Evolutionary conservation across 2,797 vertebrate species (phyloP).

Genomic region (Gobio occitaniae): DNA sequence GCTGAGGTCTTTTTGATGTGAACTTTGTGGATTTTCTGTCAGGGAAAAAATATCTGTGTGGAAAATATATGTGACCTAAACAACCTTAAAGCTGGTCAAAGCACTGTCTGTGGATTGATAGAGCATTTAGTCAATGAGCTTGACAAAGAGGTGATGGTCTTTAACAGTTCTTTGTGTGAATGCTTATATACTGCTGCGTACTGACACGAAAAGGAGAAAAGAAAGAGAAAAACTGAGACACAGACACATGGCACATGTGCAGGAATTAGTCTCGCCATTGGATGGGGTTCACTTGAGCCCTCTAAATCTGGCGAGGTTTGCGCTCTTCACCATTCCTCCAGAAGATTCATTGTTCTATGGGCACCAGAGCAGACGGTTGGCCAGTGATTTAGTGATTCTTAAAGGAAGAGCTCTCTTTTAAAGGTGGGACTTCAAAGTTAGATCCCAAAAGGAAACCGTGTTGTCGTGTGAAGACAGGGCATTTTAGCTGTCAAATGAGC

Average conservation of each 20-base stretch:
- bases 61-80: slow-evolving; percentile 32
- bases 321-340: slow-evolving; percentile 23
- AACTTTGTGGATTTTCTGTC: slow-evolving; percentile 15
- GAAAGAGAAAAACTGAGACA: slow-evolving; percentile 37
- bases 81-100: slow-evolving; percentile 32
- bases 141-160: slow-evolving; percentile 37
- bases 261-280: slow-evolving; percentile 36
- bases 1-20: neutral
- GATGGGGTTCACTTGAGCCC: slow-evolving; percentile 31
- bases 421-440: slow-evolving; percentile 53
- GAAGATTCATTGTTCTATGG: slow-evolving; percentile 47
- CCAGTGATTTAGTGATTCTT: slow-evolving; percentile 48
- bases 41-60: neutral
- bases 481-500: slow-evolving; percentile 29
- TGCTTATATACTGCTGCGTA: slow-evolving; percentile 6
- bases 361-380: neutral
- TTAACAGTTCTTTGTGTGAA: slow-evolving; percentile 20
- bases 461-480: neutral
- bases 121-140: slow-evolving; percentile 15
- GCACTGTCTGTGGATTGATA: slow-evolving; percentile 26
- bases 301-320: slow-evolving; percentile 33
- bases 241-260: slow-evolving; percentile 37
- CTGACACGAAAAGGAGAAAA: slow-evolving; percentile 15
- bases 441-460: slow-evolving; percentile 42
- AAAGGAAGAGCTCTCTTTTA: slow-evolving; percentile 41